phyloP scores from a whole-genome alignment of 2,797 vertebrate genomes.

The Jordanella pulchra region DNA sequence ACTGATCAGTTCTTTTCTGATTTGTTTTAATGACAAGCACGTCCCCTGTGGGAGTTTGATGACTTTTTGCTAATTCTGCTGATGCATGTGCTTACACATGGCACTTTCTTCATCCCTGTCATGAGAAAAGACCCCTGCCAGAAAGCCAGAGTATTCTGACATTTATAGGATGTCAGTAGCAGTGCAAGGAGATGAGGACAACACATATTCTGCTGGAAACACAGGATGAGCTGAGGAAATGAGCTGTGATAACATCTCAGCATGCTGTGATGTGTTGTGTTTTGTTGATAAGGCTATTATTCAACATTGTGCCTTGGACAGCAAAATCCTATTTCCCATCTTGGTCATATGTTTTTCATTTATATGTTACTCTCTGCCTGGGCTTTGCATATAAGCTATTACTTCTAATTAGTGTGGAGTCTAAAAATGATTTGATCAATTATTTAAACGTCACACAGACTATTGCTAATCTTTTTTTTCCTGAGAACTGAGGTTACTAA shows the following conservation, averaged over 20 bases:
- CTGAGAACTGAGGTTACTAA: slow-evolving; percentile 23
- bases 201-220: slow-evolving; percentile 53
- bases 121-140: slow-evolving; percentile 60
- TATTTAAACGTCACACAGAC: slow-evolving; percentile 48
- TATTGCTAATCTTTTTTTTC: slow-evolving; percentile 26
- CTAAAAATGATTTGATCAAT: slow-evolving; percentile 45
- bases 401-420: slow-evolving; percentile 50
- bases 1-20: slow-evolving; percentile 86
- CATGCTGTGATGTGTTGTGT: slow-evolving; percentile 65
- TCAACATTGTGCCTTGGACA: slow-evolving; percentile 64
- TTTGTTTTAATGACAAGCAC: slow-evolving; percentile 82
- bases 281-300: slow-evolving; percentile 73
- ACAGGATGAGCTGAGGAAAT: slow-evolving; percentile 63
- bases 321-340: slow-evolving; percentile 61
- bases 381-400: slow-evolving; percentile 36
- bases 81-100: slow-evolving; percentile 74
- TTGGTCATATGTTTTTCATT: slow-evolving; percentile 46
- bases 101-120: slow-evolving; percentile 47
- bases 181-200: slow-evolving; percentile 29
- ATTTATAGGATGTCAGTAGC: slow-evolving; percentile 54
- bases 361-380: slow-evolving; percentile 39
- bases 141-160: slow-evolving; percentile 58
- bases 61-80: slow-evolving; percentile 86
- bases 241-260: slow-evolving; percentile 66
- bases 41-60: slow-evolving; percentile 73